phyloP scores from a whole-genome alignment of 2,888 invertebrate species.

The Melangyna quadrimaculata region DNA sequence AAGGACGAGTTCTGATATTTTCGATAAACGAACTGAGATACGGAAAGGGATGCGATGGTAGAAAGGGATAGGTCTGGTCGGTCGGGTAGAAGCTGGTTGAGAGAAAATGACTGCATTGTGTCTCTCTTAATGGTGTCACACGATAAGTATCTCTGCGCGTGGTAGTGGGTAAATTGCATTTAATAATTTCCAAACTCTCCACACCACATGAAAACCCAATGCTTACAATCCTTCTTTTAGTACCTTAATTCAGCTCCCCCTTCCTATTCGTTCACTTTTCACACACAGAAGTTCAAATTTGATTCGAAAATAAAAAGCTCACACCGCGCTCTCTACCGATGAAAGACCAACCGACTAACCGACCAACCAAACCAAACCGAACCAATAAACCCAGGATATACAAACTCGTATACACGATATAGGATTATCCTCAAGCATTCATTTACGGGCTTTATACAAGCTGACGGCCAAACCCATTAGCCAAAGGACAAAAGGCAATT shows the following conservation, averaged over 20 bases:
- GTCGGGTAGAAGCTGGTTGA: neutral
- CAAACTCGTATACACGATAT: neutral
- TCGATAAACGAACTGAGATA: constrained; percentile 56
- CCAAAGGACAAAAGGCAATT: constrained; percentile 72
- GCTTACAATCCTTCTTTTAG: neutral
- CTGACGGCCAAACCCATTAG: constrained; percentile 72
- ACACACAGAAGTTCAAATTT: constrained; percentile 42
- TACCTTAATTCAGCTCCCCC: neutral
- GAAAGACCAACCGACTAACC: constrained; percentile 20
- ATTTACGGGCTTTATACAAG: constrained; percentile 68
- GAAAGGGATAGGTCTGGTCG: neutral
- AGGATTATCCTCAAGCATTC: constrained; percentile 68
- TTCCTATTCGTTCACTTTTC: neutral
- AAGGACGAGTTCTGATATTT: constrained; percentile 30
- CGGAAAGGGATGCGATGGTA: neutral
- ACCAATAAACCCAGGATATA: constrained; percentile 34
- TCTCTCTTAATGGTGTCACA: constrained; percentile 60
- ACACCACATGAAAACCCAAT: neutral
- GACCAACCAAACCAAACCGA: neutral
- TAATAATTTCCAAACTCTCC: constrained; percentile 67
- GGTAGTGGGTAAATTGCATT: constrained; percentile 67
- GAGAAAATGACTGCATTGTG: constrained; percentile 61
- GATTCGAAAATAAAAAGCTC: constrained; percentile 25
- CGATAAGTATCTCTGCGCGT: constrained; percentile 65
- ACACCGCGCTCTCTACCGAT: neutral